Evolutionary conservation across 92 coral and sea anemone species (phyloP), one percentile per base, ranked within the genome.

Genomic region (Porites lobata): DNA sequence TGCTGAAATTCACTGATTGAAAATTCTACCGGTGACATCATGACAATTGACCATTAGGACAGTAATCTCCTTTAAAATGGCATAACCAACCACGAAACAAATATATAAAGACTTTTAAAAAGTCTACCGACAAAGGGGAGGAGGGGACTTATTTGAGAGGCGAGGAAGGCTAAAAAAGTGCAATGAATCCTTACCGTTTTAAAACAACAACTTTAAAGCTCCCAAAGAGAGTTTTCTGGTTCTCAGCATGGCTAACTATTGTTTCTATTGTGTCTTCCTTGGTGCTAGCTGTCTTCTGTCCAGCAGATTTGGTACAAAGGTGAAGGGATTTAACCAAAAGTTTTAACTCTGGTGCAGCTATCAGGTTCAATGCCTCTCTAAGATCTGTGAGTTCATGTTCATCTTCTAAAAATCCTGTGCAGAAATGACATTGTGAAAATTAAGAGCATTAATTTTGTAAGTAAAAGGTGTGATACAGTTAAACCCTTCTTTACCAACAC

Each of bases 161-260:
- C 5, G 7, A 4, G 6, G 6, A 38, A 38, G 6, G 47, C 47
- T 38, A 4, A 38, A 38, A 38, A 17, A 8, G 1, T 4, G 12
- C 2, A 29, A 38, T 38, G 47, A 14, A n/a, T 47, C 6, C 57
- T 38, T 88, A 97, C 99, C 92, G 95, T 90, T 91, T 97, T 14
- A 97, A 87, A 78, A 97, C 77, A 21, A 90, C 90, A 72, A 82
- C 81, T 72, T 83, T 72, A 63, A 90, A 89, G 74, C 83, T 94
- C 17, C 98, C 97, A 92, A 97, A 94, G 78, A 97, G 75, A 18
- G 98, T 94, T 63, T 93, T 84, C 81, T 97, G 99, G 32, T 90
- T 94, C 57, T 73, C 82, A 7, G 94, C 94, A 75, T 92, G 96
- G 32, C 77, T 83, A 3, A 97, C 76, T 14, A 97, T 76, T 4